phyloP scores from a whole-genome alignment of 2,888 invertebrate genomes.

The Netelia virgata region DNA sequence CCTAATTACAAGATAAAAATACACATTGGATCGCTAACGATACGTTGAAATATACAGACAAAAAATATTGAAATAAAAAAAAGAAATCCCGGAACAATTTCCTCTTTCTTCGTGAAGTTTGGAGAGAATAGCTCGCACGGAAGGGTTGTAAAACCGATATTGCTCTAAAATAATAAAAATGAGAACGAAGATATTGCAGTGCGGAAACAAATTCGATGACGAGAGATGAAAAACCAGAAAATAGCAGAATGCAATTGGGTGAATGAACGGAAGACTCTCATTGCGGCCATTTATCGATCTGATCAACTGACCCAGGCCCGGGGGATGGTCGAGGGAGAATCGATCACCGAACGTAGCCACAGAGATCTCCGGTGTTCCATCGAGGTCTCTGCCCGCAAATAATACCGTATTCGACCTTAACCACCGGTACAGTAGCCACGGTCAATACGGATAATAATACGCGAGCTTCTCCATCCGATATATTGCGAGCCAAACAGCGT shows the following conservation, averaged over 20 bases:
- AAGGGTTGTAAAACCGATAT: no score
- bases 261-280: slow-evolving; percentile 49
- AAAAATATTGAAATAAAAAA: no score
- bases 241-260: slow-evolving; percentile 51
- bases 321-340: slow-evolving; percentile 31
- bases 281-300: slow-evolving; percentile 56
- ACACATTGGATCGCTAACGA: no score
- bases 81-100: no score
- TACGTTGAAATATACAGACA: no score
- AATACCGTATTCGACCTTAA: slow-evolving; percentile 28
- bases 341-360: slow-evolving; percentile 50
- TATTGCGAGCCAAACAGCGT: neutral
- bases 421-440: slow-evolving; percentile 25
- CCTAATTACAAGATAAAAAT: no score
- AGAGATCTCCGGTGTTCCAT: slow-evolving; percentile 41
- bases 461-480: neutral
- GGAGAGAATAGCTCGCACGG: no score
- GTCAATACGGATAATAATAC: slow-evolving; percentile 42
- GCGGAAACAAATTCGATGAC: neutral
- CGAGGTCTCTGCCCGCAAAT: slow-evolving; percentile 17
- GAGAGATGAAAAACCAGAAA: slow-evolving; percentile 45
- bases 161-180: no score
- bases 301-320: slow-evolving; percentile 58
- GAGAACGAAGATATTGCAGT: neutral
- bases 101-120: no score